These are phyloP conservation scores for Diprion similis DNA, from an alignment of 1,140 invertebrate species.

Conservation along the genomic window DNA sequence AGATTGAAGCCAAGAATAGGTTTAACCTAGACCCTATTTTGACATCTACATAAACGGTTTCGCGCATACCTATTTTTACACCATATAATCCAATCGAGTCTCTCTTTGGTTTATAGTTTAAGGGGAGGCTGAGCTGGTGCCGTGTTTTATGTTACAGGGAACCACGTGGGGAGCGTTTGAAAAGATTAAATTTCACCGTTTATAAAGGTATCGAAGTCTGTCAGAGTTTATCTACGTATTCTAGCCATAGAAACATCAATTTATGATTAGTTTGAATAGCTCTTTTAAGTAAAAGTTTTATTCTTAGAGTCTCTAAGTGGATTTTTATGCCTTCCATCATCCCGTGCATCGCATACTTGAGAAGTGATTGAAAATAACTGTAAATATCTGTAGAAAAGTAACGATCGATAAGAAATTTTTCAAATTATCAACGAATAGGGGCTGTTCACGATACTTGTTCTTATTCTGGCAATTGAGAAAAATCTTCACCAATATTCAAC, in stretches of 20 bases:
- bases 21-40: constrained; percentile 3
- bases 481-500: too few relatives aligned
- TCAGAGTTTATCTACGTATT: not conserved
- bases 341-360: too few relatives aligned
- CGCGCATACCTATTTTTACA: not conserved
- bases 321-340: too few relatives aligned
- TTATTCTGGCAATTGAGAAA: too few relatives aligned
- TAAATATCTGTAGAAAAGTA: too few relatives aligned
- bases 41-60: constrained; percentile 7
- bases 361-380: too few relatives aligned
- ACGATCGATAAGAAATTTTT: too few relatives aligned
- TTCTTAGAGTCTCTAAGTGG: not conserved
- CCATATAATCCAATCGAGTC: not conserved
- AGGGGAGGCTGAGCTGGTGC: not conserved
- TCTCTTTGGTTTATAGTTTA: not conserved
- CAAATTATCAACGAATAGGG: too few relatives aligned
- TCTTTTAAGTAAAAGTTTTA: not conserved
- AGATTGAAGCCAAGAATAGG: not conserved
- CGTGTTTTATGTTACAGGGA: not conserved
- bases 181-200: not conserved
- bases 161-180: not conserved
- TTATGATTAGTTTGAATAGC: not conserved
- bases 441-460: too few relatives aligned
- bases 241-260: not conserved
- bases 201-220: too few relatives aligned